Conservation (phyloP, 2,888 invertebrate genomes). For the Slavum lentiscoides region DNA sequence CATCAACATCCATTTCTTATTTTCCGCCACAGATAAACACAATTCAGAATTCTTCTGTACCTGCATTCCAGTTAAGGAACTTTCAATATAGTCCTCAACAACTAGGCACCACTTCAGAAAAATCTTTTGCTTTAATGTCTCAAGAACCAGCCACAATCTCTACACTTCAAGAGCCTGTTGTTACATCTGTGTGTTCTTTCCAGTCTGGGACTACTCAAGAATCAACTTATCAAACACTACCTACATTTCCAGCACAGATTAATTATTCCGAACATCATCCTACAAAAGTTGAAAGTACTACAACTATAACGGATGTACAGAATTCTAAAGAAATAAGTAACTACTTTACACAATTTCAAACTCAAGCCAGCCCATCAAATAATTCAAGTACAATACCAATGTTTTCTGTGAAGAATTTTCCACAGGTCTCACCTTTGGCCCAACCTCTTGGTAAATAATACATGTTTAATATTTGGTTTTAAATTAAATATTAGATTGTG, state of each 20-base stretch:
- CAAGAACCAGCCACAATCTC: slow-evolving; percentile 1
- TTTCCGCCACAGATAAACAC: slow-evolving; percentile 1
- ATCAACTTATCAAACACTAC: neutral
- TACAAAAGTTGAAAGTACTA: neutral
- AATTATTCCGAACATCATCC: slow-evolving; percentile 16
- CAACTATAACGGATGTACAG: slow-evolving; percentile 2
- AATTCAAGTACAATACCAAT: slow-evolving; percentile 45
- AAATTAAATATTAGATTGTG: no score
- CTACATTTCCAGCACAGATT: neutral
- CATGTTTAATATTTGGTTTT: neutral
- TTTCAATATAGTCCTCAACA: slow-evolving; percentile 12
- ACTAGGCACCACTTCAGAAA: neutral
- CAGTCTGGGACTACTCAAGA: slow-evolving; percentile 2
- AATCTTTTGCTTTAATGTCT: slow-evolving; percentile 15
- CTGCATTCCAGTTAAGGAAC: slow-evolving; percentile 13
- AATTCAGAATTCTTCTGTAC: slow-evolving; percentile 10
- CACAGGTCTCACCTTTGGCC: slow-evolving; percentile 38
- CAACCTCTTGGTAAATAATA: slow-evolving; percentile 43
- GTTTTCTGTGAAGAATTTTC: slow-evolving; percentile 50
- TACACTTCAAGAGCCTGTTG: slow-evolving; percentile 1
- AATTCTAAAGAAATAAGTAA: slow-evolving; percentile 40
- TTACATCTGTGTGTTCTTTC: neutral
- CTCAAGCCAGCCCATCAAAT: slow-evolving; percentile 27
- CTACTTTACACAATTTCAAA: slow-evolving; percentile 41
- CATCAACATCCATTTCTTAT: neutral